phyloP scores from a whole-genome alignment of 2,888 invertebrate genomes.

The Cheilosia pagana region DNA sequence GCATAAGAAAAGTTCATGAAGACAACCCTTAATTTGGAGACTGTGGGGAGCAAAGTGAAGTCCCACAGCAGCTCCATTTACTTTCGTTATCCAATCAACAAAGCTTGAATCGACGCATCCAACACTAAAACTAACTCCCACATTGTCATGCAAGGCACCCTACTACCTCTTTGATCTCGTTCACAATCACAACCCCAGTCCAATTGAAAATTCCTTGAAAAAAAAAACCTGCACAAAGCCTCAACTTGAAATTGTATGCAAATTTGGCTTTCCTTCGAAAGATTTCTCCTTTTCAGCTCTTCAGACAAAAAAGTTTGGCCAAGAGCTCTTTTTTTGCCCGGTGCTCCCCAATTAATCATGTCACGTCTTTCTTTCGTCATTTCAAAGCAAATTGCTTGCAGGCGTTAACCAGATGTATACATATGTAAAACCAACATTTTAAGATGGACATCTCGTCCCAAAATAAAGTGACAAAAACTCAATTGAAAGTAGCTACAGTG shows the following conservation, averaged over 20 bases:
- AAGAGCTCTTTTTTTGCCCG: conserved; percentile 17
- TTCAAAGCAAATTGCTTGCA: conserved; percentile 39
- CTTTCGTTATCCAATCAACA: no score
- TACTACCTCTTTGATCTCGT: conserved; percentile 23
- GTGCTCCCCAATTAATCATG: conserved; percentile 54
- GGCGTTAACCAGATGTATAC: conserved; percentile 19
- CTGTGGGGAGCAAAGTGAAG: no score
- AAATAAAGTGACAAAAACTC: conserved; percentile 3
- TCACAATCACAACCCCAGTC: conserved; percentile 33
- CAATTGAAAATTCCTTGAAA: conserved; percentile 50
- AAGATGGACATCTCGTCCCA: conserved; percentile 15
- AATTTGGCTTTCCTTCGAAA: conserved; percentile 34
- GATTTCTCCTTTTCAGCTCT: conserved; percentile 21
- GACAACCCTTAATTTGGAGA: no score
- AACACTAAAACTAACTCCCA: conserved; percentile 5
- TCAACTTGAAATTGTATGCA: conserved; percentile 44
- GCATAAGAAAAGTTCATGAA: no score
- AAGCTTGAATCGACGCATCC: background rate
- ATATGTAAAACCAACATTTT: conserved; percentile 20
- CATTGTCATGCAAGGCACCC: conserved; percentile 39
- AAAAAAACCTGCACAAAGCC: conserved; percentile 36
- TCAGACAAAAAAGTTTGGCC: conserved; percentile 34
- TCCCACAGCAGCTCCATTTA: no score
- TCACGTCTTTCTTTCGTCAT: conserved; percentile 46
- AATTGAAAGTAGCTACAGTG: conserved; percentile 29